Evolutionary conservation across 2,888 invertebrate species (phyloP).

Genomic region (Yponomeuta cagnagella): DNA sequence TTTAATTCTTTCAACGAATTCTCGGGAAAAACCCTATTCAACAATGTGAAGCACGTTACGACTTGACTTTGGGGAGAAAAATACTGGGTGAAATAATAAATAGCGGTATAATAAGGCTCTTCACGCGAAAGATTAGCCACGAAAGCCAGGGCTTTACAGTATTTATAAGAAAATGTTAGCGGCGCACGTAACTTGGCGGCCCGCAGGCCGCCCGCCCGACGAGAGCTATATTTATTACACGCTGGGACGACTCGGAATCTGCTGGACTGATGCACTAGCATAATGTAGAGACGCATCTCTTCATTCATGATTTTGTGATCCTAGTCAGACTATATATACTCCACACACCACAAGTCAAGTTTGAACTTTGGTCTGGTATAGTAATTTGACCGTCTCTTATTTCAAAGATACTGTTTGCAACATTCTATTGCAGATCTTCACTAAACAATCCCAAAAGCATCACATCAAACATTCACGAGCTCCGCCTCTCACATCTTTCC

Average conservation of each 20-base stretch:
- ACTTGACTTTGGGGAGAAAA: constrained; percentile 64
- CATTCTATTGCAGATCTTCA: background rate
- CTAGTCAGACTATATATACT: too few species aligned
- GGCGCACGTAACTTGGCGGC: constrained; percentile 47
- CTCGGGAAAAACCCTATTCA: constrained; percentile 40
- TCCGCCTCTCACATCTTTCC: constrained; percentile 11
- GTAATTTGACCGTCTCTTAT: too few species aligned
- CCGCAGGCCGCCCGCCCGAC: constrained; percentile 5
- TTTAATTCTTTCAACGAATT: constrained; percentile 56
- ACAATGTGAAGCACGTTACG: constrained; percentile 55
- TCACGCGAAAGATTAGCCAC: constrained; percentile 73
- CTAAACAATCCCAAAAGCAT: constrained; percentile 8
- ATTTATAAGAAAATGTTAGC: constrained; percentile 66
- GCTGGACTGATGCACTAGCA: background rate
- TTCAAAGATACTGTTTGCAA: background rate
- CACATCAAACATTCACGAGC: constrained; percentile 15
- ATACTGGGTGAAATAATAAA: constrained; percentile 67
- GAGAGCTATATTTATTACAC: constrained; percentile 20
- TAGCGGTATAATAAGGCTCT: constrained; percentile 71
- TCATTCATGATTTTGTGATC: too few species aligned
- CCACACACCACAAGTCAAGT: too few species aligned
- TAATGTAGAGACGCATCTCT: too few species aligned
- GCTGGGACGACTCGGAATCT: constrained; percentile 11
- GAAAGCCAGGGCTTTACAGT: constrained; percentile 71
- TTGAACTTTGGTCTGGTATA: too few species aligned